Evolutionary conservation across 1,140 invertebrate genomes (phyloP), one percentile per base, ranked within the genome.

Genomic region (Protaetia brevitarsis): DNA sequence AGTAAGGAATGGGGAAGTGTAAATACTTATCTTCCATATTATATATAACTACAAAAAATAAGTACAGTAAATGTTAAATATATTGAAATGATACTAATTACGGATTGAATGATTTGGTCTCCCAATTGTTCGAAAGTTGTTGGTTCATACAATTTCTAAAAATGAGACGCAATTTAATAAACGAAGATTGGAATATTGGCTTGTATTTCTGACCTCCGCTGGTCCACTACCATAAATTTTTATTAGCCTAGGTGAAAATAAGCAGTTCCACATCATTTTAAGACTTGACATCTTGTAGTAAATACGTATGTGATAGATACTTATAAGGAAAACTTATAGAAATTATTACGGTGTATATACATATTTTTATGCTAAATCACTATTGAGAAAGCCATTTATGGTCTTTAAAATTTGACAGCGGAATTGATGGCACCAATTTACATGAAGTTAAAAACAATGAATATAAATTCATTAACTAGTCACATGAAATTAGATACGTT

Each of bases 1-100:
- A n/a, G 85, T 82, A 23, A 94, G 79, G 60, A 94, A 76, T n/a
- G 92, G 92, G 30, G 90, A 88, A 5, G 88, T 84, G 73, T 92
- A 94, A 37, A 88, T 78, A 6, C 85, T 84, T 16, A 94, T 79
- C 34, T 89, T 90, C 83, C 87, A 87, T 68, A 91, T 83, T 30
- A 90, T 79, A 64, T 82, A 82, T 8, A 84, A 73, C 84, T 86
- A 75, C n/a, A n/a, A 72, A 82, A 81, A 37, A n/a, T 63, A 59
- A 16, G 64, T 11, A 41, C 51, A 26, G 26, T 56, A 65, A 16
- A 30, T 41, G 6, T 45, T 27, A 19, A 66, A 61, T 19, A 10
- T 58, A 67, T 64, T 7, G 7, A 23, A 60, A 77, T n/a, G n/a
- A n/a, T n/a, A n/a, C n/a, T n/a, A n/a, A 84, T 82, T 76, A 89